Evolutionary conservation across 1,140 invertebrate species (phyloP), one percentile per base, ranked within the genome.

Genomic region (Oedothorax gibbosus): DNA sequence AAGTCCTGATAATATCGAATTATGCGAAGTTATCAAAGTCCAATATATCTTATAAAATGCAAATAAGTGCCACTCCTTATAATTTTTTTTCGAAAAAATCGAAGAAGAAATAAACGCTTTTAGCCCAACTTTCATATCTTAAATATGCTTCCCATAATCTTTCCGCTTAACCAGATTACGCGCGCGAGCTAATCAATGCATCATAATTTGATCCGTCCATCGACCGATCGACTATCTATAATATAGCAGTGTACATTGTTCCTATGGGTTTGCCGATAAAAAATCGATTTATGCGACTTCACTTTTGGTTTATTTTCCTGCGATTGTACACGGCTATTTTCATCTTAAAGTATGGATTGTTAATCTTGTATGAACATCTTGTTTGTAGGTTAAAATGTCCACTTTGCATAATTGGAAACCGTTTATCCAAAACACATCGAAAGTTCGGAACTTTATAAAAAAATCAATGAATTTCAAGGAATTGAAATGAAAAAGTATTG

Each of bases 141-240:
- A 71, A 71, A 50, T 71, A 51, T 51, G 15, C 11, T 18, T 14
- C 8, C 35, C 5, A 14, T 50, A 71, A 50, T 51, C 49, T 71
- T 71, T 18, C 12, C 50, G 68, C 68, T 14, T 35, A 71, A 51
- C 68, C 18, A 71, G 68, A 50, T 51, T 71, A 15, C 18, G 20
- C 53, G 18, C 9, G 53, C 12, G 49, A 18, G 35, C 65, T 71
- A 71, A 71, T 71, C 68, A 51, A 71, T 71, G 68, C 50, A 12
- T 71, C 21, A 51, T 71, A 71, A 71, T 50, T 71, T 71, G 68
- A 71, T 71, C 14, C 11, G 68, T 51, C 14, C n/a, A 51, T 71
- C 68, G 49, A 71, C 53, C 35, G 53, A 71, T 71, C 68, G 68
- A 71, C 53, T 71, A 71, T 18, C 68, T 50, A 50, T 71, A 51